A percentile compares a stretch with the other conserved stretches of the same genome.
phyloP scores from a whole-genome alignment of 1,140 invertebrate genomes.

The Drosophila nigrodunni region DNA sequence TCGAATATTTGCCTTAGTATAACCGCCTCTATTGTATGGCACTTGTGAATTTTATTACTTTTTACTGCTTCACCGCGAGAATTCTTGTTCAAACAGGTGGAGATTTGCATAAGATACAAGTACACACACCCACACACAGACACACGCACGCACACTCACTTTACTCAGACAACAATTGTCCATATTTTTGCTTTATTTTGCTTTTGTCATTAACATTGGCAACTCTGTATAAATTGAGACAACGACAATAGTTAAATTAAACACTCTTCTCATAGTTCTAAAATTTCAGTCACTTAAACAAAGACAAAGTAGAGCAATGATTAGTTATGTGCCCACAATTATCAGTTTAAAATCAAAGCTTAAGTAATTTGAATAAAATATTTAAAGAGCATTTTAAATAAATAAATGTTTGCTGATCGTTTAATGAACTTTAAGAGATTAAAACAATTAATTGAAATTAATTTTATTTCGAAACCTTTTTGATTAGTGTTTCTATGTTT shows the following conservation, averaged over 20 bases:
- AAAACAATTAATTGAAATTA: too few relatives aligned
- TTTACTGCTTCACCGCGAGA: constrained; percentile 31
- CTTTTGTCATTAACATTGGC: constrained; percentile 13
- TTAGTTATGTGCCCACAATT: background rate
- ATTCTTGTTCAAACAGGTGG: constrained; percentile 36
- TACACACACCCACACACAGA: background rate
- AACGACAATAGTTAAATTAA: constrained; percentile 1
- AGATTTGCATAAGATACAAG: constrained; percentile 21
- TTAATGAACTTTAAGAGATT: too few relatives aligned
- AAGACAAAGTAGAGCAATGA: background rate
- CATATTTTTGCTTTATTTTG: constrained; percentile 4
- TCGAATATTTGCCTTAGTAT: constrained; percentile 36
- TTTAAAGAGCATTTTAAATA: too few relatives aligned
- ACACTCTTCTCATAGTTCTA: constrained; percentile 13
- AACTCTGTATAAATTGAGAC: constrained; percentile 3
- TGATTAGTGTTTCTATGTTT: too few relatives aligned
- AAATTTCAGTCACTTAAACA: background rate
- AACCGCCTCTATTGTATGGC: constrained; percentile 20
- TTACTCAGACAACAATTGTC: too few relatives aligned
- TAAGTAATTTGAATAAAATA: too few relatives aligned
- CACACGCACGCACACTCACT: too few relatives aligned
- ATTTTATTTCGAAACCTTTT: too few relatives aligned
- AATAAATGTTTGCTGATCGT: too few relatives aligned
- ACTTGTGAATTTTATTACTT: constrained; percentile 28
- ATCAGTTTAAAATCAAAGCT: background rate